These are phyloP conservation scores for Lipophrys pholis DNA, from an alignment of 2,113 vertebrate species.

Conservation along the genomic window DNA sequence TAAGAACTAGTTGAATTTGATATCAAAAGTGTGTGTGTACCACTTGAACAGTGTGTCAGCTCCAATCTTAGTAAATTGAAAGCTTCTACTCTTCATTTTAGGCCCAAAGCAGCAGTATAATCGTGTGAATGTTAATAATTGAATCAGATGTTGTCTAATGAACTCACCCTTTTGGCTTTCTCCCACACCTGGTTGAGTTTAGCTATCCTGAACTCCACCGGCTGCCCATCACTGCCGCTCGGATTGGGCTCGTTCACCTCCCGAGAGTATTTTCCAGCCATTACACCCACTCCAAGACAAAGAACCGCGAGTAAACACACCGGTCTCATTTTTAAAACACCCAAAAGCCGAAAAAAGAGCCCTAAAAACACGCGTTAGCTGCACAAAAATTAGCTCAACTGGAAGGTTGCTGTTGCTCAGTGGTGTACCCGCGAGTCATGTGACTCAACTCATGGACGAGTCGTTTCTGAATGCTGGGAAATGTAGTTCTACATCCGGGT, in stretches of 20 bases:
- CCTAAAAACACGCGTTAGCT: background rate
- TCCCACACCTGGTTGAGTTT: slow-evolving; percentile 95
- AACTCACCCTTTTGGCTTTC: slow-evolving; percentile 91
- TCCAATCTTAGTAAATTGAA: too few relatives aligned
- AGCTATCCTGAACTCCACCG: slow-evolving; percentile 90
- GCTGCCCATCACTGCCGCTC: slow-evolving; percentile 57
- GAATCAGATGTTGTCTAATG: too few relatives aligned
- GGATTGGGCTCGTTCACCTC: slow-evolving; percentile 86
- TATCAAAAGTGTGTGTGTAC: too few relatives aligned
- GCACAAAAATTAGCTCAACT: background rate
- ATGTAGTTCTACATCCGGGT: slow-evolving; percentile 39
- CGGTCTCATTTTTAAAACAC: slow-evolving; percentile 55
- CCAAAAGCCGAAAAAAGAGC: background rate
- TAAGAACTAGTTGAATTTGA: too few relatives aligned
- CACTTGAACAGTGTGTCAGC: too few relatives aligned
- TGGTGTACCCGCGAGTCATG: slow-evolving; percentile 44
- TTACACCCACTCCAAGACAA: slow-evolving; percentile 52
- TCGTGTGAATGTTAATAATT: too few relatives aligned
- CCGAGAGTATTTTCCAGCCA: slow-evolving; percentile 90
- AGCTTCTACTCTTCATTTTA: too few relatives aligned
- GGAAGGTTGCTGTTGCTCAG: slow-evolving; percentile 8
- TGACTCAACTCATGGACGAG: slow-evolving; percentile 49
- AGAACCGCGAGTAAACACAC: slow-evolving; percentile 44
- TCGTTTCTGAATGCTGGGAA: slow-evolving; percentile 59
- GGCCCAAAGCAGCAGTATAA: too few relatives aligned